These are phyloP conservation scores for Tetragnatha versicolor DNA, from an alignment of 1,140 invertebrate species.

Conservation along the genomic window DNA sequence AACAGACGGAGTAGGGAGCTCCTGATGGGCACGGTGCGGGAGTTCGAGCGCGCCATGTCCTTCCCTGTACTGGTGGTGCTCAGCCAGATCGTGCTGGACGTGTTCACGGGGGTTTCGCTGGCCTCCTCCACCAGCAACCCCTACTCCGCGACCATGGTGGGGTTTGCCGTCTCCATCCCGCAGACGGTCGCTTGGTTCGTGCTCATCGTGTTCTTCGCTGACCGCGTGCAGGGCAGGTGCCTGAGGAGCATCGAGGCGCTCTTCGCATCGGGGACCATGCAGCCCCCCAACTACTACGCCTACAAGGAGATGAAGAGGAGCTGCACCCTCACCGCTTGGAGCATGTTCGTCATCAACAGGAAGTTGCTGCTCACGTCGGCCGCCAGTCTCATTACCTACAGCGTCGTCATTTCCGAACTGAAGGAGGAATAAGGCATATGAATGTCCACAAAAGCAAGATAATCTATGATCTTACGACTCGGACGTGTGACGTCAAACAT, in stretches of 20 bases:
- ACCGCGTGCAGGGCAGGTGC: neutral
- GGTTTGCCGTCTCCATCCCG: neutral
- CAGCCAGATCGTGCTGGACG: neutral
- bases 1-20: neutral
- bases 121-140: too few species aligned
- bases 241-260: neutral
- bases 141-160: neutral
- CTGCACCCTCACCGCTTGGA: slow-evolving; percentile 3
- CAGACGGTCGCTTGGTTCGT: neutral
- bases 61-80: slow-evolving; percentile 9
- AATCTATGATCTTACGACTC: too few species aligned
- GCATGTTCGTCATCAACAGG: neutral
- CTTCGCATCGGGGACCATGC: neutral
- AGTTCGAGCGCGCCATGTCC: neutral
- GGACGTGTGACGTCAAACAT: too few species aligned
- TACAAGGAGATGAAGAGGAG: slow-evolving; percentile 5
- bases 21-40: neutral
- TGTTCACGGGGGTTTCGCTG: neutral
- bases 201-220: neutral
- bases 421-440: too few species aligned
- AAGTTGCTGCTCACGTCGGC: neutral
- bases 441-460: too few species aligned
- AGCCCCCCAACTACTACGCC: neutral
- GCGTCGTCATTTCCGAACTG: too few species aligned
- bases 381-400: neutral